phyloP scores from a whole-genome alignment of 1,140 invertebrate species.

The Brachionus asplanchnoidis region DNA sequence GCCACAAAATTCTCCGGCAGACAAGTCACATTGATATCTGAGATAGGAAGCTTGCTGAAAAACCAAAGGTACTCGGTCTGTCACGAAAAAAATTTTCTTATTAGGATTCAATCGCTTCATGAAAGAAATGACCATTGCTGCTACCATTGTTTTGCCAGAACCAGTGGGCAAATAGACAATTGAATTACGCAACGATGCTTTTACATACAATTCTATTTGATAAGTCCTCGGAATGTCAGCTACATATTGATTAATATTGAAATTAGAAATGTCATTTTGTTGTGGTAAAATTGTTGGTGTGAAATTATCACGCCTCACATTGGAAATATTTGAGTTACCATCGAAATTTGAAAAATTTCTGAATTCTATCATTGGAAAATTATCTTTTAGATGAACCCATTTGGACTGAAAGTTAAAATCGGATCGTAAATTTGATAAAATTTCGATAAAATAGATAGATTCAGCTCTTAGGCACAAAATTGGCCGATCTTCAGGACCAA shows the following conservation, averaged over 20 bases:
- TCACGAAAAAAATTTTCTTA: slow-evolving; percentile 50
- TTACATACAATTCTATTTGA: slow-evolving; percentile 49
- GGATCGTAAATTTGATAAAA: background rate
- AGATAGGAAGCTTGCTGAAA: slow-evolving; percentile 51
- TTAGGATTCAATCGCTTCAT: slow-evolving; percentile 49
- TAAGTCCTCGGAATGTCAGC: slow-evolving; percentile 47
- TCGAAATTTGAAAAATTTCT: background rate
- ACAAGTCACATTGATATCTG: slow-evolving; percentile 21
- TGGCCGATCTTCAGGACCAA: background rate
- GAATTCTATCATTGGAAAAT: background rate
- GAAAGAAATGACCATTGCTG: slow-evolving; percentile 48
- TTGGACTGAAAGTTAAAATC: background rate
- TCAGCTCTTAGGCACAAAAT: background rate
- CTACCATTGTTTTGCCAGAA: slow-evolving; percentile 52
- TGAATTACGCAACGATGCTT: slow-evolving; percentile 46
- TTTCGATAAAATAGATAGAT: background rate
- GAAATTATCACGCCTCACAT: background rate
- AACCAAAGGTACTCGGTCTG: slow-evolving; percentile 52
- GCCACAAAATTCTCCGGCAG: background rate
- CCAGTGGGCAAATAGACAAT: slow-evolving; percentile 53
- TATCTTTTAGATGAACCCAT: background rate
- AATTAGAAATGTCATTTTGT: background rate
- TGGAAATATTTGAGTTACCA: background rate
- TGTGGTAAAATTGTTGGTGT: background rate
- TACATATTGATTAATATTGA: slow-evolving; percentile 12